Evolutionary conservation across 2,113 vertebrate species (phyloP).

Genomic region (Balaenoptera acutorostrata): DNA sequence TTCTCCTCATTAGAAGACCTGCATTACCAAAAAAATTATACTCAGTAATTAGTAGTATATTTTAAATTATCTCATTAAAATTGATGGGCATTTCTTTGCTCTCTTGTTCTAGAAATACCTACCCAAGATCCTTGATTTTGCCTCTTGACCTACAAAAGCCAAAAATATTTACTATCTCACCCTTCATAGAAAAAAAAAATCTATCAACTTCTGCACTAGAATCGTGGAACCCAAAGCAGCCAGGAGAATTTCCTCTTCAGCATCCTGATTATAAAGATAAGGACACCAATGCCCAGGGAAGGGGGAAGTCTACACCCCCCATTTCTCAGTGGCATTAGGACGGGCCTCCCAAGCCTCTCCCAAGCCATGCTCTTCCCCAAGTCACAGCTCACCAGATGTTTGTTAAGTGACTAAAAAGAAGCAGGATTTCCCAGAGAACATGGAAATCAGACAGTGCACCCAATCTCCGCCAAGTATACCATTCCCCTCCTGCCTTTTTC

Average conservation of each 20-base stretch:
- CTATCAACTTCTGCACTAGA: background rate
- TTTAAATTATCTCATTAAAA: background rate
- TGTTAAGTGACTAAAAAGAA: background rate
- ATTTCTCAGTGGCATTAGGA: background rate
- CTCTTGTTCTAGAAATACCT: background rate
- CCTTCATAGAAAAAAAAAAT: background rate
- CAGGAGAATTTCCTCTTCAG: background rate
- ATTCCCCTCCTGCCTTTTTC: background rate
- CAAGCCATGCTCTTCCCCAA: background rate
- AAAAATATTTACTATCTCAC: background rate
- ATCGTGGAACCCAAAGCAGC: background rate
- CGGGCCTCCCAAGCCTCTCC: no score
- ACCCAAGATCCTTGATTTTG: background rate
- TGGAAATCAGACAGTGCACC: background rate
- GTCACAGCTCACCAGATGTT: background rate
- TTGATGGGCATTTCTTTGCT: background rate
- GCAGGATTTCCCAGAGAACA: slow-evolving; percentile 9
- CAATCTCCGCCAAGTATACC: background rate
- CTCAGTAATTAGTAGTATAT: background rate
- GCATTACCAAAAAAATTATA: background rate
- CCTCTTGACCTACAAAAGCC: background rate
- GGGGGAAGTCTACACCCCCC: fast-evolving
- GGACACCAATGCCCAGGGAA: background rate
- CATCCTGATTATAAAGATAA: background rate
- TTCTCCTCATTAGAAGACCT: background rate